Base-by-base conservation (phyloP, 92 coral and sea anemone genomes). In the Pocillopora meandrina region DNA sequence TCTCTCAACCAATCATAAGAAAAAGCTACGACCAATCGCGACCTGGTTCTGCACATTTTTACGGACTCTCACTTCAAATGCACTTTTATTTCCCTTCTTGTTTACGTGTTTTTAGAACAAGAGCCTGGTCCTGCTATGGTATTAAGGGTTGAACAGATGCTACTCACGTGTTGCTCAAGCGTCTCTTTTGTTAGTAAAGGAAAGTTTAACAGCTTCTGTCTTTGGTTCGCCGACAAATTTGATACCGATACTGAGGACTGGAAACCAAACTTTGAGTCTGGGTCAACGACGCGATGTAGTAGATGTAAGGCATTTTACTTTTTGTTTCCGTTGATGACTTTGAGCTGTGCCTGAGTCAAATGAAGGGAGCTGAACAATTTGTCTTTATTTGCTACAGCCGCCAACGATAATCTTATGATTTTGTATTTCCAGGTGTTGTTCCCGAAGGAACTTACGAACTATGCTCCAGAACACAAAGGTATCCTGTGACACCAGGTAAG, bases 361-460 rank as follows among this genome's bases (percentile, higher is more conserved):
- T 42, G 52, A 42, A 42, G 52, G 52, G 8, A 42, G 8, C 52
- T 42, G 7, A 42, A 42, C 52, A 0, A 7, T 42, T 42, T 26
- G 31, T 42, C 52, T 42, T 42, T 42, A 42, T 42, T 3, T 5
- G 5, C 49, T 42, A 42, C 49, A 2, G 49, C 49, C 49, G 49
- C 49, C 2, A 42, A 42, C 49, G 7, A 10, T 64, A 15, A 83
- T 42, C 56, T 33, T 55, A 26, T 13, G 56, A n/a, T 72, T 59
- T 21, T 62, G 9, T 63, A 55, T 3, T 56, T 80, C 35, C 81
- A 97, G 99, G 96, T 88, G 89, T 91, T 82, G 99, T 97, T 57
- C 93, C 98, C 10, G 93, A 97, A 36, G 99, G 99, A 52, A 97
- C 99, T 5, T 97, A 97, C 83, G 99, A 94, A 72, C 87, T 97